A percentile compares a stretch with the other conserved stretches of the same genome.
phyloP scores from a whole-genome alignment of 2,888 invertebrate species.

The Lymantria dispar region DNA sequence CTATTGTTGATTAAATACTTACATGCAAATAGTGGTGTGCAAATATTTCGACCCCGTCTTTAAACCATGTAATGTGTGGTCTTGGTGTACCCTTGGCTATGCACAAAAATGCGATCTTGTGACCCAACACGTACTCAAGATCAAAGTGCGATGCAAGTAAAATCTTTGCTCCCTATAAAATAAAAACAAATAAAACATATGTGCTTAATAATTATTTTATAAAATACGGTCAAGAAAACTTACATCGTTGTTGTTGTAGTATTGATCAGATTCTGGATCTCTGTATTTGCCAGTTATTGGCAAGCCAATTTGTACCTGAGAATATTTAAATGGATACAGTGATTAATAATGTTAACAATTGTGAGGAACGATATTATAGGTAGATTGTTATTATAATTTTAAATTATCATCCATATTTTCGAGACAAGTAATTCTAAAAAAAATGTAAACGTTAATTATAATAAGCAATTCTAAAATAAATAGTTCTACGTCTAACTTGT shows the following conservation, averaged over 20 bases:
- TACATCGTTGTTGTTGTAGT: conserved; percentile 94
- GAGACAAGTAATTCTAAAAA: too few relatives aligned
- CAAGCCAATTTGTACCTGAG: conserved; percentile 91
- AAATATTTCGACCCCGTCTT: conserved; percentile 96
- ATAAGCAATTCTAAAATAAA: too few relatives aligned
- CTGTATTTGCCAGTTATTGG: conserved; percentile 95
- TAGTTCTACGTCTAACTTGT: too few relatives aligned
- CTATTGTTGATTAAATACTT: conserved; percentile 50
- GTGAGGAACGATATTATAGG: too few relatives aligned
- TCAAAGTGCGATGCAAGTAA: conserved; percentile 95
- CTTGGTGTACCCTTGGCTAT: conserved; percentile 94
- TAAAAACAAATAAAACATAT: background rate
- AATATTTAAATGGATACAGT: conserved; percentile 4
- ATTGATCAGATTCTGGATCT: conserved; percentile 94
- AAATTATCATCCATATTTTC: too few relatives aligned
- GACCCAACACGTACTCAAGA: conserved; percentile 95
- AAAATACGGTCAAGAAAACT: conserved; percentile 45
- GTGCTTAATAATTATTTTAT: background rate
- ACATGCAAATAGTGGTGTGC: conserved; percentile 94
- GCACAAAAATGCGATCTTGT: conserved; percentile 96
- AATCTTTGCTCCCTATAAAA: conserved; percentile 92
- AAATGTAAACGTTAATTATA: too few relatives aligned
- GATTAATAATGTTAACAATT: background rate
- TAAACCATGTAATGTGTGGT: conserved; percentile 97
- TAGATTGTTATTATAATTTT: too few relatives aligned